Conservation (phyloP, 1,140 invertebrate genomes). For the Bombus confusus region DNA sequence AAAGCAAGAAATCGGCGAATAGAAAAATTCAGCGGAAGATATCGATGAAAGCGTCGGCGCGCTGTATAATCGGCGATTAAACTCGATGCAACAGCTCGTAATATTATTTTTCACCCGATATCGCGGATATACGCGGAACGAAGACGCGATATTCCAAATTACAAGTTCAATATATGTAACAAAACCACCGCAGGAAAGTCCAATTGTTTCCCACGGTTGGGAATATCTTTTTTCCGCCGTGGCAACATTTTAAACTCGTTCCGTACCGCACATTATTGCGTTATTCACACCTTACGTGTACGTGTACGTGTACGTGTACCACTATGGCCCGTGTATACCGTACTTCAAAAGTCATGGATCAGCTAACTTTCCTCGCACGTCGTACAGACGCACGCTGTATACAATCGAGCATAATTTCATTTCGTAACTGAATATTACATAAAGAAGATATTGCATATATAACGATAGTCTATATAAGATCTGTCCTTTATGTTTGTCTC, state of each 20-base stretch:
- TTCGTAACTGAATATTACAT: not conserved
- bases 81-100: not conserved
- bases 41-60: not conserved
- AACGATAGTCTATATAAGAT: not conserved
- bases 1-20: not conserved
- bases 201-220: slow-evolving; percentile 17
- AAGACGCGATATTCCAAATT: not conserved
- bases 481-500: not conserved
- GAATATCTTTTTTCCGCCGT: not conserved
- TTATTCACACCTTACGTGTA: slow-evolving; percentile 7
- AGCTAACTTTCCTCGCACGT: not conserved
- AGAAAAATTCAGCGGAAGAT: not conserved
- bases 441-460: not conserved
- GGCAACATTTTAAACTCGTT: slow-evolving; percentile 30
- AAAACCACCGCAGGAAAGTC: not conserved
- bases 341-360: not conserved
- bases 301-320: not conserved
- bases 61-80: not conserved
- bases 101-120: not conserved
- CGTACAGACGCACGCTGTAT: not conserved
- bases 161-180: not conserved
- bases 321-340: not conserved
- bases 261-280: slow-evolving; percentile 8
- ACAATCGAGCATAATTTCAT: slow-evolving; percentile 6
- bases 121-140: not conserved